Base-by-base conservation (phyloP, 2,888 invertebrate species). In the Folsomia candida region DNA sequence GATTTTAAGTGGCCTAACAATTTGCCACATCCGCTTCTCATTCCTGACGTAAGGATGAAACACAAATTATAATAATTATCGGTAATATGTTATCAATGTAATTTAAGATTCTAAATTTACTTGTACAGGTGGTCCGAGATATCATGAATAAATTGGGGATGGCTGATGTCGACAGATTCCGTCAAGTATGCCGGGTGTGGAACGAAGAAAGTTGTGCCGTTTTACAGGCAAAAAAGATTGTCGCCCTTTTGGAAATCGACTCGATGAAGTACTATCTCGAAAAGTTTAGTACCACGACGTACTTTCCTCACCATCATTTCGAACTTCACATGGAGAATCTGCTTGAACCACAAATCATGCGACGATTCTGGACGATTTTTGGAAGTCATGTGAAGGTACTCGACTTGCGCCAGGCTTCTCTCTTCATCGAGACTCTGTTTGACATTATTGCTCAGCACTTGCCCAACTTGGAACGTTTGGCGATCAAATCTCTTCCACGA, bases 31-130 rank as follows among this genome's bases (percentile, higher is more conserved):
- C 74, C 74, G 22, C 70, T 74, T 25, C 37, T 71, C 11, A 68
- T 72, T 68, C 72, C 74, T 20, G 65, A 72, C 63, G 74, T 74
- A 74, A 58, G 69, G 27, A n/a, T n/a, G n/a, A n/a, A n/a, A n/a
- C n/a, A n/a, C n/a, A n/a, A n/a, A n/a, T n/a, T n/a, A n/a, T n/a
- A n/a, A n/a, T n/a, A n/a, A n/a, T n/a, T n/a, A n/a, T n/a, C n/a
- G n/a, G n/a, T n/a, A n/a, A n/a, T n/a, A n/a, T n/a, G n/a, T n/a
- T 54, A 26, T 58, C 3, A 37, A 9, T 26, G n/a, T 27, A 58
- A 22, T 67, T 4, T 27, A 54, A 63, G 20, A 69, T 57, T 22
- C n/a, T 51, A 1, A 26, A 27, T 27, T 61, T 58, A 1, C 18
- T 25, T 24, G 28, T 62, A 3, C 26, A 76, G 76, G 71, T 76